Evolutionary conservation across 2,888 invertebrate genomes (phyloP), one percentile per base, ranked within the genome.

Genomic region (Argyresthia goedartella): DNA sequence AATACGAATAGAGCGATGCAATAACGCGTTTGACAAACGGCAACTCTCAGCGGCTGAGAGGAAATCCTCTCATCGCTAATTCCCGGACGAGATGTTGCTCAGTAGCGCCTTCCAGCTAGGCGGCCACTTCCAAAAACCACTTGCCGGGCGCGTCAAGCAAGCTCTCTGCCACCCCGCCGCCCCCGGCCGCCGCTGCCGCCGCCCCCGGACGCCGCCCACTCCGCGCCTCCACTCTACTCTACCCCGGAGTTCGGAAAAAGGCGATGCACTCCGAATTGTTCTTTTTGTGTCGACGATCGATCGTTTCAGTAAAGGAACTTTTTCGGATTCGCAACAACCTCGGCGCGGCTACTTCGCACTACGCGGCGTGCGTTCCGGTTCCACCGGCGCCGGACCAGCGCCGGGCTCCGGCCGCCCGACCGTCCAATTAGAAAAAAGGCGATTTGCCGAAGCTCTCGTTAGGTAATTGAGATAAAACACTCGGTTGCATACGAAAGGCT

Each of bases 271-370:
- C 80, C 70, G 71, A 73, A 82, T 81, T 84, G 85, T 84, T 81
- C 85, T 76, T 86, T 86, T 86, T 86, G 70, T 81, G 85, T 81
- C 80, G 75, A 73, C 76, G 69, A 86, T 86, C 85, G 86, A 86
- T 85, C 85, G 84, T 74, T 79, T 75, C 78, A 71, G 76, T 72
- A 76, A 81, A 82, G 80, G 81, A 81, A 75, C 80, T 81, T 76
- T 77, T 81, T 78, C 72, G 74, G 64, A 70, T 64, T 63, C 42
- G 47, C 52, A 42, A 8, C 43, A 48, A 39, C 39, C 44, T 25
- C 25, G 25, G 39, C 39, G 7, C 34, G 60, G 62, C 73, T 71
- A 73, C 75, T 81, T 79, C 75, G 70, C 81, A 80, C 79, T 76
- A 76, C 76, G 75, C 44, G 8, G 44, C 43, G n/a, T 13, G 44